These are phyloP conservation scores for Meandrusa payeni DNA, from an alignment of 2,888 invertebrate species.

Conservation along the genomic window DNA sequence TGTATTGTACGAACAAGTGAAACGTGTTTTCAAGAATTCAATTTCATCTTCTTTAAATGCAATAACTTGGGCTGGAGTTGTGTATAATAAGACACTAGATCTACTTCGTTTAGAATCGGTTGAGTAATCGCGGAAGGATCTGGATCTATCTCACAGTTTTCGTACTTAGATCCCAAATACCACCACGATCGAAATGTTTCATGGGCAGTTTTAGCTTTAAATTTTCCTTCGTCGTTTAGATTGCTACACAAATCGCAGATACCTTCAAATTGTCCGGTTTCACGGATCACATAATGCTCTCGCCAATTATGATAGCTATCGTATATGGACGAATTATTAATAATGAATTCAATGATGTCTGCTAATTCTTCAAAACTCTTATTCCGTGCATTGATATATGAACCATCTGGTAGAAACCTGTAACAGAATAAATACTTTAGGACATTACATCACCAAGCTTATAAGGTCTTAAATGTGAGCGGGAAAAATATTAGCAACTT, in stretches of 20 bases:
- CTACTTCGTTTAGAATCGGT: constrained; percentile 7
- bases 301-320: constrained; percentile 51
- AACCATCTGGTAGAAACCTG: constrained; percentile 62
- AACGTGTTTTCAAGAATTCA: neutral
- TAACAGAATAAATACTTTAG: neutral
- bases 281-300: constrained; percentile 44
- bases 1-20: neutral
- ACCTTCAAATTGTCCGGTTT: constrained; percentile 38
- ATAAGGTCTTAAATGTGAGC: too few relatives aligned
- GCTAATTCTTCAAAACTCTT: constrained; percentile 40
- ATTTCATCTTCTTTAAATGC: neutral
- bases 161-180: constrained; percentile 40
- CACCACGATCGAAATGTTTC: constrained; percentile 57
- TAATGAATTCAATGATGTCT: constrained; percentile 40
- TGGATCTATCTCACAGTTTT: constrained; percentile 27
- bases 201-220: constrained; percentile 34
- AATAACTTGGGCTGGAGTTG: neutral
- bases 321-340: constrained; percentile 43
- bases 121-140: constrained; percentile 4
- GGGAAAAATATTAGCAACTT: too few relatives aligned
- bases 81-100: constrained; percentile 9
- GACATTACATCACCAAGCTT: too few relatives aligned
- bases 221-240: constrained; percentile 41
- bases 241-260: constrained; percentile 52
- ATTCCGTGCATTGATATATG: constrained; percentile 48